Conservation (phyloP, 2,888 invertebrate genomes). For the Idaea aversata region DNA sequence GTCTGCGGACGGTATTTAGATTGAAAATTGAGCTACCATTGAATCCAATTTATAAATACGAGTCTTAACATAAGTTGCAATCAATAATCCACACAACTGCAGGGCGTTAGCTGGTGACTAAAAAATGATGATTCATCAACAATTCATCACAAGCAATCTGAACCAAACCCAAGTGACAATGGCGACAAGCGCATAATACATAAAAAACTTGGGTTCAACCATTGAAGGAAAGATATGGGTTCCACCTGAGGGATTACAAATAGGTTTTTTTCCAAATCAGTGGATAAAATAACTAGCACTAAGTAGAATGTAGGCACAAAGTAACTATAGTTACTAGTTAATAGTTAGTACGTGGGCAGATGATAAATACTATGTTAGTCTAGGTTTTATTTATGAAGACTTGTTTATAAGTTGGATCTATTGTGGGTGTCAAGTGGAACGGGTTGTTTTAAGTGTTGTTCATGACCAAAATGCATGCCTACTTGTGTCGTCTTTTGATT, state of each 20-base stretch:
- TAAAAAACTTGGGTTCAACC: no score
- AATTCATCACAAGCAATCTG: no score
- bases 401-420: neutral
- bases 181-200: no score
- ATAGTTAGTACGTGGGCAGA: neutral
- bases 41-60: no score
- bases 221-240: no score
- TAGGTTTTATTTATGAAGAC: conserved; percentile 1
- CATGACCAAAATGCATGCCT: neutral
- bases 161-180: no score
- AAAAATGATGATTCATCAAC: neutral
- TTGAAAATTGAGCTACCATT: neutral
- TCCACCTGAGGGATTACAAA: neutral
- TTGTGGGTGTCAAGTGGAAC: neutral
- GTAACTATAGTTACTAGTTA: neutral
- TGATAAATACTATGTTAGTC: neutral
- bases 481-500: neutral
- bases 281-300: neutral
- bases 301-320: neutral
- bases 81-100: neutral
- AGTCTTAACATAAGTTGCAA: no score
- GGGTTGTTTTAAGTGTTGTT: neutral
- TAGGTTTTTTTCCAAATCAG: neutral
- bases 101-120: neutral
- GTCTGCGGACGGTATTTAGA: neutral